These are phyloP conservation scores for Fissipunctia ypsillon DNA, from an alignment of 2,888 invertebrate species.

Conservation along the genomic window DNA sequence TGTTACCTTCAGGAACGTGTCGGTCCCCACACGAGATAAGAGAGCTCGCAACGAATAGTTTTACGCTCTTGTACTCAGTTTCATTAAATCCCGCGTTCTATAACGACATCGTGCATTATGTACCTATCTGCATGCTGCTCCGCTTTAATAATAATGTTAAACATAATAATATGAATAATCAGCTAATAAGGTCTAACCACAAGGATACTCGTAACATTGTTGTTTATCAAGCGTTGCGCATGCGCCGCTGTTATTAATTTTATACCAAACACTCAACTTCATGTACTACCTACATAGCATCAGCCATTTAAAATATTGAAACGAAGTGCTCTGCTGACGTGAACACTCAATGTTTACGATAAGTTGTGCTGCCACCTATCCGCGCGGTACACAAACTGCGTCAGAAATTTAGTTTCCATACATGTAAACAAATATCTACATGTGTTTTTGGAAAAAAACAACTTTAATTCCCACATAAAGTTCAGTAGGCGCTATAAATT, in stretches of 20 bases:
- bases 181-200: slow-evolving; percentile 27
- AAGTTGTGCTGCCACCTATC: not conserved
- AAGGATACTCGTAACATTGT: slow-evolving; percentile 46
- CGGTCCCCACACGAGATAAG: not conserved
- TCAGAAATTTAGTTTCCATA: not conserved
- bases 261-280: slow-evolving; percentile 6
- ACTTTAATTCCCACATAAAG: not conserved
- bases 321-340: not conserved
- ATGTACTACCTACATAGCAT: not conserved
- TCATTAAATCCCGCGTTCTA: slow-evolving; percentile 7
- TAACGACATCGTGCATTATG: not conserved
- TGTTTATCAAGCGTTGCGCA: slow-evolving; percentile 26
- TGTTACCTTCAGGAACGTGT: not conserved
- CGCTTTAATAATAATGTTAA: slow-evolving; percentile 15
- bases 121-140: slow-evolving; percentile 17
- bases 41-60: not conserved
- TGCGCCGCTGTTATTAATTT: slow-evolving; percentile 11
- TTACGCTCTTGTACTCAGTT: not conserved
- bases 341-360: slow-evolving; percentile 6
- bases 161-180: slow-evolving; percentile 28
- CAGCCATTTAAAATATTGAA: slow-evolving; percentile 15
- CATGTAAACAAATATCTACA: not conserved
- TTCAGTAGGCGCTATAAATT: no score
- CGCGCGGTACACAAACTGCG: not conserved
- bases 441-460: not conserved